Base-by-base conservation (phyloP, 2,797 vertebrate genomes). In the Gymnopithys bicolor region DNA sequence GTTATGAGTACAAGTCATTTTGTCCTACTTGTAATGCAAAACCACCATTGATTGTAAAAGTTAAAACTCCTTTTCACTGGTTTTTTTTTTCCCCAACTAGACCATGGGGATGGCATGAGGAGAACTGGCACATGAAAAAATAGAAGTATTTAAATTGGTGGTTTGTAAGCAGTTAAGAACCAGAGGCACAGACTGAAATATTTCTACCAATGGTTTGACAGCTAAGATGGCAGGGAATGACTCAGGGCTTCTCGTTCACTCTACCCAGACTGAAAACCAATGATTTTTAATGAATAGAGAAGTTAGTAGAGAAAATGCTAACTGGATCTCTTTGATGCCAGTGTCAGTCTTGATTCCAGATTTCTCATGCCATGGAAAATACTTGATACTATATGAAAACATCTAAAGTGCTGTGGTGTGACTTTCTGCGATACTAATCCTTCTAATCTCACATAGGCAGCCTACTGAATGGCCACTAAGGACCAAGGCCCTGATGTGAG, bases 121-220 rank as follows among this genome's bases (percentile, higher is more conserved):
- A 93, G 46, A 55, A 66, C 13, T 66, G 17, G 71, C 19, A 62
- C 17, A 43, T 55, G 53, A 88, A 41, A 93, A 86, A 24, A 69
- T 76, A 80, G 1, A 46, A 37, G 17, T 19, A 66, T 70, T 87
- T 85, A 19, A 75, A 25, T 16, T 37, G 53, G 62, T 89, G 43
- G 33, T 30, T 56, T 1, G 0, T 73, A 76, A 91, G 48, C 4
- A 1, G 25, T 81, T 94, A 86, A 90, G 59, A 62, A 69, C 51
- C 66, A 86, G 58, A 91, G 41, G 45, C 82, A 70, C 32, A 87
- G 43, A 70, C 45, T 78, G 66, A 95, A 95, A 76, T 90, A 88
- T 56, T 93, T 93, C 83, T 32, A 70, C 66, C 84, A 84, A 92
- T 66, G 46, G 16, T 81, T 93, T 95, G 88, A 96, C 74, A 90